Base-by-base conservation (phyloP, 2,797 vertebrate species). In the Otus scops region DNA sequence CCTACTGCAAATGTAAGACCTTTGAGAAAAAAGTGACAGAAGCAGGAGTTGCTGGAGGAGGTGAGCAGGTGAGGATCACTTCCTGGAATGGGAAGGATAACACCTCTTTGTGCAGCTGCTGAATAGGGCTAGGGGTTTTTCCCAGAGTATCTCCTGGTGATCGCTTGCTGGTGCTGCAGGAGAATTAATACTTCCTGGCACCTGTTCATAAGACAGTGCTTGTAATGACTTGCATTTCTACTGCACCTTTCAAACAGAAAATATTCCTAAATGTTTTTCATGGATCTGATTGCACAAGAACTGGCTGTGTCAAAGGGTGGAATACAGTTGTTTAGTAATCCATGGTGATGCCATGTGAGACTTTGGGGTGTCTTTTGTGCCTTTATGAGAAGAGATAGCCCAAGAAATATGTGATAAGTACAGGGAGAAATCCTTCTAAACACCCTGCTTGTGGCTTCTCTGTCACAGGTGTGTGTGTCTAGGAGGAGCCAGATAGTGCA, bases 161-260 rank as follows among this genome's bases (percentile, higher is more conserved):
- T 96, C 3, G 0, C 45, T 90, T 77, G 38, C 77, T 87, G 54
- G 61, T 68, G 65, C 78, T 71, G 12, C 79, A 86, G 38, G 47
- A 91, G 68, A 77, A 88, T 59, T 60, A 87, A 69, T 89, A 71
- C 27, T 50, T 92, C 30, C 11, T 68, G 82, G 71, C 75, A 93
- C 64, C 78, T 94, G 57, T 84, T 94, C 39, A 11, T 80, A 84
- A 85, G 85, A 20, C 11, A n/a, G 71, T 50, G 43, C 85, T 85
- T 95, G 91, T 93, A 80, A 43, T 39, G 50, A 85, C 68, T 94
- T 92, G 90, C 23, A 64, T 60, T 89, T 95, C 51, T 77, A 1
- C 77, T 76, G 56, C 70, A 91, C 68, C 50, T 91, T 89, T 91
- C 84, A 85, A 75, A 34, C 76, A 85, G 91, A 91, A 91, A 85